Evolutionary conservation across 92 coral and sea anemone species (phyloP).

Genomic region (Phenganax stokvisi): DNA sequence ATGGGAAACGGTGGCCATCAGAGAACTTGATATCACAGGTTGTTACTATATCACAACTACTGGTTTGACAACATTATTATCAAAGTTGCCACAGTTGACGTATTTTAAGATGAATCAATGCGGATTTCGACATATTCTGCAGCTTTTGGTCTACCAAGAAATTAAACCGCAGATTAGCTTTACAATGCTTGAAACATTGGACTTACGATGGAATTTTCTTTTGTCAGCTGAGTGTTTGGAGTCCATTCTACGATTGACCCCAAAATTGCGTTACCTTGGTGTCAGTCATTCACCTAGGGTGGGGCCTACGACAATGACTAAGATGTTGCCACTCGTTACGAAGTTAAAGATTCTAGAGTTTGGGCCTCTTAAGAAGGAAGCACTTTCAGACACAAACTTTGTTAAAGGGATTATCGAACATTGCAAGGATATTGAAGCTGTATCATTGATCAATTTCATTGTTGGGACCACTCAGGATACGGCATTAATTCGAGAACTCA

Average conservation of each 20-base stretch:
- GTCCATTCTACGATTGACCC: conserved; percentile 85
- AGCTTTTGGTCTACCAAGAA: conserved; percentile 91
- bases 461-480: conserved; percentile 71
- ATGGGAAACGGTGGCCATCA: conserved; percentile 76
- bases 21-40: conserved; percentile 94
- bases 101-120: conserved; percentile 99
- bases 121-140: conserved; percentile 92
- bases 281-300: conserved; percentile 99
- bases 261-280: conserved; percentile 89
- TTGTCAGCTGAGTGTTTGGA: conserved; percentile 97
- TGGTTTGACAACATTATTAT: conserved; percentile 77
- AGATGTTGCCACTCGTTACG: conserved; percentile 80
- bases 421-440: conserved; percentile 85
- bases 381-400: conserved; percentile 81
- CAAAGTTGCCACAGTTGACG: conserved; percentile 76
- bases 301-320: conserved; percentile 88
- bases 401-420: conserved; percentile 68
- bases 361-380: conserved; percentile 97
- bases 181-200: conserved; percentile 76
- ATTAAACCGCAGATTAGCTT: conserved; percentile 71
- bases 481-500: conserved; percentile 62
- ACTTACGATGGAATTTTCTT: conserved; percentile 92
- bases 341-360: conserved; percentile 85
- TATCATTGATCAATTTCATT: conserved; percentile 88
- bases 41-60: conserved; percentile 97